Evolutionary conservation across 2,888 invertebrate species (phyloP), one percentile per base, ranked within the genome.

Genomic region (Caenorhabditis virilis): DNA sequence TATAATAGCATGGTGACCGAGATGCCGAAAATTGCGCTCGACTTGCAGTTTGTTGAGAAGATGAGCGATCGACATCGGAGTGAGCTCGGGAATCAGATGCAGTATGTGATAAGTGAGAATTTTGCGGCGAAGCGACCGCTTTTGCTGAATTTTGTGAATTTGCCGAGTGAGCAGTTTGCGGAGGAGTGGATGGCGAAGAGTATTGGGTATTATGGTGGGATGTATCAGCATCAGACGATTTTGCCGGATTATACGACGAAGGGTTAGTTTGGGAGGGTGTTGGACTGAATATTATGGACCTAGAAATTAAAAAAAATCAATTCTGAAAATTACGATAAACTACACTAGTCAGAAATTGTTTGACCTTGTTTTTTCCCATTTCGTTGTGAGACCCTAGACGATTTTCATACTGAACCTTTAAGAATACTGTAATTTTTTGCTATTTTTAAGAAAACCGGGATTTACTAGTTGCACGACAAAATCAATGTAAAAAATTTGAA

Each of bases 51-150:
- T 45, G 46, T 70, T 26, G 25, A 27, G 9, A 47, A 35, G 6
- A 48, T 49, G 41, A 18, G 33, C 7, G n/a, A 26, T 13, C 18
- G 56, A 30, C 48, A 57, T 18, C 45, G 49, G 1, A n/a, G 20
- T 1, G 62, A 66, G 22, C 35, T 76, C 11, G 62, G 62, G n/a
- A 61, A 58, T 41, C 75, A 78, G 36, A 53, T 76, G 52, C 67
- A 65, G 45, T 73, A 76, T 39, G 39, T 53, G 22, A 70, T 76
- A 18, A 66, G 65, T 49, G 78, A 74, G 43, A 68, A 74, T 47
- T 62, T 65, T 36, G 15, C 39, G 7, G 20, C 74, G 0, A 50
- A 36, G 35, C 50, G 22, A 9, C 70, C 74, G 2, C 43, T 74
- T 2, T 59, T 53, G 11, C 38, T 74, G 2, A 51, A 61, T 20